Evolutionary conservation across 2,888 invertebrate species (phyloP).

Genomic region (Stenotaenia linearis): DNA sequence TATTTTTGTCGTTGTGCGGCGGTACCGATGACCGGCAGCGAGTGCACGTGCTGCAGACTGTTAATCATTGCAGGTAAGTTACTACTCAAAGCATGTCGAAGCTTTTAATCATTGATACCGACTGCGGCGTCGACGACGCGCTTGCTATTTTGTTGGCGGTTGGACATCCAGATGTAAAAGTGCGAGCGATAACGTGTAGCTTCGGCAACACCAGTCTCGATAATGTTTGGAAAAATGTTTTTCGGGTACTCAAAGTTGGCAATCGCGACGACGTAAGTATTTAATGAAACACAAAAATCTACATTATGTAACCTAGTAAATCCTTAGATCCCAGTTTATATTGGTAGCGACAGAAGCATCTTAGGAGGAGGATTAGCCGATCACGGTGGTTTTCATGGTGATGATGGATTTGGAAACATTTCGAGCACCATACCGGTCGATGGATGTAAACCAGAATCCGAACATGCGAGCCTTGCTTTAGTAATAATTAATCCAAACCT

Average conservation of each 20-base stretch:
- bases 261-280: conserved; percentile 38
- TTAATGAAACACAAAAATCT: neutral
- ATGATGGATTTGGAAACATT: conserved; percentile 39
- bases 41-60: too few relatives aligned
- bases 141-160: conserved; percentile 45
- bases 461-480: conserved; percentile 41
- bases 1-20: neutral
- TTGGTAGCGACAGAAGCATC: conserved; percentile 41
- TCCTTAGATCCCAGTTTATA: conserved; percentile 42
- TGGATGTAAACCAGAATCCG: conserved; percentile 36
- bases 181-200: conserved; percentile 46
- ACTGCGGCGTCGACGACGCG: conserved; percentile 47
- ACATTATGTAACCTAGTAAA: neutral
- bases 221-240: conserved; percentile 42
- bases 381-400: conserved; percentile 28
- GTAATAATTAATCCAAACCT: conserved; percentile 32
- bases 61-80: too few relatives aligned
- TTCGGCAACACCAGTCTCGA: conserved; percentile 43
- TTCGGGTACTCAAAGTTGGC: conserved; percentile 43
- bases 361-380: neutral
- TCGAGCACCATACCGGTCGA: conserved; percentile 38
- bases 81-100: neutral
- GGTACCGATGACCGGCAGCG: too few relatives aligned
- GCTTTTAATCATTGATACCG: conserved; percentile 43
- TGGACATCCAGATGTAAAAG: conserved; percentile 40